These are phyloP conservation scores for Ceratina japonica DNA, from an alignment of 1,140 invertebrate species.

Conservation along the genomic window DNA sequence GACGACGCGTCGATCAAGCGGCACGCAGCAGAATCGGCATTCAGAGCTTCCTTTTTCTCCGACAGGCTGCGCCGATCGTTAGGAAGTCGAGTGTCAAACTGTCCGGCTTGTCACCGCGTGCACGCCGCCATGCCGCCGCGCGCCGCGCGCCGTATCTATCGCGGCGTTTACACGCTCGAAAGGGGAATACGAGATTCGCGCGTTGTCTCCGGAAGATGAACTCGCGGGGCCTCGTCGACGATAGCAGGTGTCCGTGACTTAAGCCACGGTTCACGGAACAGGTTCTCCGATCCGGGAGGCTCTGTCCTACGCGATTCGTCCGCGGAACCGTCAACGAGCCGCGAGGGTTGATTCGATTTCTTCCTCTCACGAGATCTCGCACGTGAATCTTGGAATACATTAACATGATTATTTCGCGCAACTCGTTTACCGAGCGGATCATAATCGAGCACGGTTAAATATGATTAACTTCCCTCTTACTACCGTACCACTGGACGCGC, in stretches of 20 bases:
- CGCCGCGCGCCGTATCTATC: slow-evolving; percentile 25
- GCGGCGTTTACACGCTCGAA: slow-evolving; percentile 46
- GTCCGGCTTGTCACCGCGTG: slow-evolving; percentile 50
- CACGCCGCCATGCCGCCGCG: slow-evolving; percentile 19
- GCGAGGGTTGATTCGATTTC: not conserved
- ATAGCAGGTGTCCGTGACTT: slow-evolving; percentile 30
- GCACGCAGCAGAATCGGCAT: slow-evolving; percentile 40
- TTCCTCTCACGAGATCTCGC: not conserved
- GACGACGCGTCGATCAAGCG: slow-evolving; percentile 60
- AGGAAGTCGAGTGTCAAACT: slow-evolving; percentile 63
- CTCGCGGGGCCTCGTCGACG: slow-evolving; percentile 32
- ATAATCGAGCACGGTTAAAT: slow-evolving; percentile 34
- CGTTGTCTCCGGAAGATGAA: slow-evolving; percentile 53
- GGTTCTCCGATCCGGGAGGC: not conserved
- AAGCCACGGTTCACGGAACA: slow-evolving; percentile 5
- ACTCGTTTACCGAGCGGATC: slow-evolving; percentile 19
- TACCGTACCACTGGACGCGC: not conserved
- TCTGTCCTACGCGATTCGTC: not conserved
- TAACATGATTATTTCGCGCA: slow-evolving; percentile 58
- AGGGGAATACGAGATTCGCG: slow-evolving; percentile 51
- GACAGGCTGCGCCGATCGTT: slow-evolving; percentile 56
- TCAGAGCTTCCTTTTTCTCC: slow-evolving; percentile 54
- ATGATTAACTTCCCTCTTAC: slow-evolving; percentile 52
- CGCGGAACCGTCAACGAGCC: not conserved
- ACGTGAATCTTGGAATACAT: slow-evolving; percentile 6